Base-by-base conservation (phyloP, 2,113 vertebrate species). In the Paedocypris sp. region DNA sequence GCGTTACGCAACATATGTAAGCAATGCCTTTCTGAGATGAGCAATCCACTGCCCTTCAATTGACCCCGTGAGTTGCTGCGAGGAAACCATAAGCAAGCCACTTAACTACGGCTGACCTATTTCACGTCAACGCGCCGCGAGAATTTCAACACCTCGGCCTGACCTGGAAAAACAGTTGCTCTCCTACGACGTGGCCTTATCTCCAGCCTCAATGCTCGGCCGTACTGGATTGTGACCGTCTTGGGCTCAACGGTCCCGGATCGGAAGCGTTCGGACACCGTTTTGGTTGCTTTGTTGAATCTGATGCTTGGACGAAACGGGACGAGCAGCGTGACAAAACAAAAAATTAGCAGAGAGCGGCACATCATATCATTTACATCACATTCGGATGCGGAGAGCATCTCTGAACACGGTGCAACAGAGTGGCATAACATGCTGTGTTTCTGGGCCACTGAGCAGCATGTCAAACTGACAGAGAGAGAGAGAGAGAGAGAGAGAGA, bases 321-420 rank as follows among this genome's bases (percentile, higher is more conserved):
- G 41, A 68, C 43, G 66, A 10, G 52, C 66, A 71, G 47, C 48
- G 67, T 73, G 72, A 83, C 38, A 43, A 43, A 42, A 58, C 53
- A 31, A 43, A 77, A n/a, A 67, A 71, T 65, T 72, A 67, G 76
- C 74, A 80, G 64, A 49, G 54, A 76, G 76, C 68, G 74, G 70
- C 75, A 66, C 74, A 84, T 82, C 78, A 74, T 81, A 84, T 86
- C 79, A 80, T 82, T 83, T 84, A 81, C 80, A 82, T 80, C 71
- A 68, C 63, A 73, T 80, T 82, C 78, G 72, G 62, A 78, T 73
- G 63, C 69, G 68, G 64, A 52, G 66, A 67, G 73, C 75, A 75
- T 56, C 62, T 50, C 72, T 68, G 76, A 73, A 58, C 49, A 65
- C 46, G 61, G 76, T 73, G 70, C 80, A 83, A 66, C 77, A 69